A percentile compares a stretch with the other conserved stretches of the same genome.
phyloP scores from a whole-genome alignment of 1,140 invertebrate genomes.

The Platyscapa corneri region DNA sequence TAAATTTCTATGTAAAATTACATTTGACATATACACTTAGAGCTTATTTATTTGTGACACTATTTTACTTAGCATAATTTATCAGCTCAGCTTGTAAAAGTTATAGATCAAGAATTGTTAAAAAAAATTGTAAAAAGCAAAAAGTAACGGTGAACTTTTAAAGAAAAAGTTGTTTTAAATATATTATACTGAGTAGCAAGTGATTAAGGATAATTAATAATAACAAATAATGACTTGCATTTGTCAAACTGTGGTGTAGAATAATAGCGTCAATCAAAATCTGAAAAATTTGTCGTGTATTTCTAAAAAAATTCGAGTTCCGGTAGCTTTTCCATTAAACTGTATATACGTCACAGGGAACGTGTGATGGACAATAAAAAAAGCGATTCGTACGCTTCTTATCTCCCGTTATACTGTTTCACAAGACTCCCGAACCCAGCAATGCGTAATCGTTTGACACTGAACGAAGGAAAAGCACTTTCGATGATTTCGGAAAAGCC shows the following conservation, averaged over 20 bases:
- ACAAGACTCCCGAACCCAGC: not conserved
- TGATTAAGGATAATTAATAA: no score
- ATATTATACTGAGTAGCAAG: not conserved
- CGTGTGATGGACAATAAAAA: not conserved
- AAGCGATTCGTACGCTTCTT: no score
- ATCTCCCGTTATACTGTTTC: not conserved
- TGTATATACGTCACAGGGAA: no score
- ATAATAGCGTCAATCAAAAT: not conserved
- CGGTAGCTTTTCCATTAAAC: not conserved
- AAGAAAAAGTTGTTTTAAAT: not conserved
- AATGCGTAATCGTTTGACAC: not conserved
- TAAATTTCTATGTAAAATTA: no score
- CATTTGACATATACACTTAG: no score
- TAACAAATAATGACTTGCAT: not conserved
- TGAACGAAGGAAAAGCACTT: not conserved
- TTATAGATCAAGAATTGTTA: no score
- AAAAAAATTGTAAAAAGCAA: no score
- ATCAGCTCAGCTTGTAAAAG: no score
- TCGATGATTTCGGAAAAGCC: not conserved
- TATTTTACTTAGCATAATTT: no score
- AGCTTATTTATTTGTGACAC: no score
- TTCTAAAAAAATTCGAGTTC: not conserved
- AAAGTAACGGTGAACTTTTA: no score
- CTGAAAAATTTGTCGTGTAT: not conserved
- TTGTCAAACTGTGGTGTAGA: not conserved